These are phyloP conservation scores for Coturnix japonica DNA, from an alignment of 2,113 vertebrate species.

Conservation along the genomic window DNA sequence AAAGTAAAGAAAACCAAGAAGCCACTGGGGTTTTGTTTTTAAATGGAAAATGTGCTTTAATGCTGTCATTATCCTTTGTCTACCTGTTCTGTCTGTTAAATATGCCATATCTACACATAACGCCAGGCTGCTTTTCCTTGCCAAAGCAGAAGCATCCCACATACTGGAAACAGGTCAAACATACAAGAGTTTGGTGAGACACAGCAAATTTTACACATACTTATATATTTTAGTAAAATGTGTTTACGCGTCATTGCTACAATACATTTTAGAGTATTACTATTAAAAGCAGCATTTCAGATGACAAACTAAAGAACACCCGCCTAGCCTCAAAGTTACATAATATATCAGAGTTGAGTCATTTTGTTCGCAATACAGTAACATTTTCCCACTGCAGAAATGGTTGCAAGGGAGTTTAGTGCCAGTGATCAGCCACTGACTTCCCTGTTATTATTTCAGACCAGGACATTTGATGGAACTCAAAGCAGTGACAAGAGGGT, in stretches of 20 bases:
- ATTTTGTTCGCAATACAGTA: not conserved
- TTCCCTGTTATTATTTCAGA: not conserved
- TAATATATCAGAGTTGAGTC: not conserved
- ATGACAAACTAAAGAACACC: not conserved
- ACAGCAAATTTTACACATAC: accelerated
- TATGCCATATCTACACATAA: not conserved
- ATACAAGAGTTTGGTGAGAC: not conserved
- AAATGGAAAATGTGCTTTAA: not conserved
- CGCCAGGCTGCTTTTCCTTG: not conserved
- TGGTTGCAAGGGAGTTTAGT: not conserved
- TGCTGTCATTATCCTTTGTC: not conserved
- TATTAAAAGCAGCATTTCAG: not conserved
- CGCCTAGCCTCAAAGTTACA: not conserved
- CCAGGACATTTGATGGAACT: not conserved
- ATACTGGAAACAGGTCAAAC: not conserved
- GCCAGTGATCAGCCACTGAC: not conserved
- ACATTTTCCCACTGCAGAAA: not conserved
- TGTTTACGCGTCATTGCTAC: not conserved
- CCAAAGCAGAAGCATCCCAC: not conserved
- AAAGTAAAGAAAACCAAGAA: not conserved
- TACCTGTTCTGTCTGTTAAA: not conserved
- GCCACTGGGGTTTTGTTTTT: not conserved
- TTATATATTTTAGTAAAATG: not conserved
- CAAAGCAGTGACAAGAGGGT: too few relatives aligned
- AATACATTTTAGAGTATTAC: not conserved